A percentile compares a stretch with the other conserved stretches of the same genome.
Evolutionary conservation across 64 coral and sea anemone genomes (phyloP).

Genomic region (Orbicella faveolata): DNA sequence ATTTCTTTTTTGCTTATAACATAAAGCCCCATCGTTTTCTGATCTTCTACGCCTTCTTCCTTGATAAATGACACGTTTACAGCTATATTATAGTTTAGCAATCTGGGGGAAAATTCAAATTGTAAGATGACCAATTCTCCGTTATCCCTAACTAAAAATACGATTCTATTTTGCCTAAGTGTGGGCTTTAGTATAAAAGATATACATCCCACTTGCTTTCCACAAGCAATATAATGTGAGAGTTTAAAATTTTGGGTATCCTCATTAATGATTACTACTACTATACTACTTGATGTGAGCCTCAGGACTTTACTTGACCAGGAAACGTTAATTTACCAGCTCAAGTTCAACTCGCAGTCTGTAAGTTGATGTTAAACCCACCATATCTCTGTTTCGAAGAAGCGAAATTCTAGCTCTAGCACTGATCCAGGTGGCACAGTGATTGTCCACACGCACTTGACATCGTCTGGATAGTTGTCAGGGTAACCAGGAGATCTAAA

Average conservation of each 20-base stretch:
- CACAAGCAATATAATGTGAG: too few relatives aligned
- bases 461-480: conserved; percentile 44
- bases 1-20: background rate
- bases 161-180: too few relatives aligned
- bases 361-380: background rate
- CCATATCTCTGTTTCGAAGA: conserved; percentile 44
- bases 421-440: conserved; percentile 54
- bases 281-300: too few relatives aligned
- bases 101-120: background rate
- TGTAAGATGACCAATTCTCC: background rate
- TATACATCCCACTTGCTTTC: too few relatives aligned
- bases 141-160: background rate
- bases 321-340: too few relatives aligned
- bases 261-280: too few relatives aligned
- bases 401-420: conserved; percentile 57
- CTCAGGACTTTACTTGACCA: too few relatives aligned
- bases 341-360: background rate
- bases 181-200: too few relatives aligned
- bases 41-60: too few relatives aligned
- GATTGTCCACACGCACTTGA: conserved; percentile 69
- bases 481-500: conserved; percentile 78
- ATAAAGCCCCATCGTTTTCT: background rate
- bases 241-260: too few relatives aligned
- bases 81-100: background rate
- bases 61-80: too few relatives aligned